Evolutionary conservation across 2,888 invertebrate species (phyloP).

Genomic region (Catocala nupta): DNA sequence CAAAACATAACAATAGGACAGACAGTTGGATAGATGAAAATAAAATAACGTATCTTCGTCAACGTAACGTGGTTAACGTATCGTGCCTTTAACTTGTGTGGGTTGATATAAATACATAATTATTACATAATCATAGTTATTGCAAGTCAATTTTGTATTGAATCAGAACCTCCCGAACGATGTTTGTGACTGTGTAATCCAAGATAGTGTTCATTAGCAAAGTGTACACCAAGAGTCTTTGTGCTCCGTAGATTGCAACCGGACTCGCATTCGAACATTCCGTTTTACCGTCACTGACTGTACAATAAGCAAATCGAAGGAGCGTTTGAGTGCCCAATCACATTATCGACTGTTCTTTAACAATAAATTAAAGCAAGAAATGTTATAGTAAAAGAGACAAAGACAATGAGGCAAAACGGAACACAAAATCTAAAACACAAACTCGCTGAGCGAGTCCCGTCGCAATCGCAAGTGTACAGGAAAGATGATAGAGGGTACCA

Average conservation of each 20-base stretch:
- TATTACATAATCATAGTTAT: slow-evolving; percentile 28
- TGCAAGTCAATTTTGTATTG: slow-evolving; percentile 39
- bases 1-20: slow-evolving; percentile 79
- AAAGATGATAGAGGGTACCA: slow-evolving; percentile 86
- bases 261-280: slow-evolving; percentile 78
- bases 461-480: slow-evolving; percentile 86
- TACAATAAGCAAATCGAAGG: slow-evolving; percentile 7
- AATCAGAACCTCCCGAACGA: slow-evolving; percentile 63
- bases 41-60: slow-evolving; percentile 67
- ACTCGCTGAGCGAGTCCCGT: slow-evolving; percentile 77
- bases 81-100: slow-evolving; percentile 54
- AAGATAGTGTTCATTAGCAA: slow-evolving; percentile 85
- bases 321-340: not conserved
- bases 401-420: slow-evolving; percentile 63
- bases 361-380: not conserved
- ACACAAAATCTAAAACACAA: slow-evolving; percentile 55
- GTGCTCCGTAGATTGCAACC: slow-evolving; percentile 88
- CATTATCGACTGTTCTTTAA: slow-evolving; percentile 1
- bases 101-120: slow-evolving; percentile 39
- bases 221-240: slow-evolving; percentile 87
- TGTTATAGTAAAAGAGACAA: slow-evolving; percentile 36
- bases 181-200: slow-evolving; percentile 87
- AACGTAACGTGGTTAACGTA: slow-evolving; percentile 24
- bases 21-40: slow-evolving; percentile 83
- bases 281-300: slow-evolving; percentile 59